phyloP scores from a whole-genome alignment of 2,113 vertebrate species.

The Calyptomena viridis region DNA sequence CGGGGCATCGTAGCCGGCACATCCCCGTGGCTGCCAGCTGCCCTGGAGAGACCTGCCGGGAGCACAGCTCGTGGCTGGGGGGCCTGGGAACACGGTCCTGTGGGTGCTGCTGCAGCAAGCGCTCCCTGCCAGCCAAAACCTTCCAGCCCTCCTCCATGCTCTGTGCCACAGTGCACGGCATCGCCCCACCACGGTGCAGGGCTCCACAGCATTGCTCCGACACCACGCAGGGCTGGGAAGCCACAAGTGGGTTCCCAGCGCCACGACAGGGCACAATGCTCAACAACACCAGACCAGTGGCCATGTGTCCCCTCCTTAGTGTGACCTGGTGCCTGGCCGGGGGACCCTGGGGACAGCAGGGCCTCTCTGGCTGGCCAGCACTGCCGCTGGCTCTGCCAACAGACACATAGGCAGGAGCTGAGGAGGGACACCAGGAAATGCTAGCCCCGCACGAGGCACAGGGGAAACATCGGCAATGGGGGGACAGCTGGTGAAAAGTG shows the following conservation, averaged over 20 bases:
- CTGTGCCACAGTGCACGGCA: neutral
- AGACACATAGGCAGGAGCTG: neutral
- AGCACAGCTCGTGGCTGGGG: neutral
- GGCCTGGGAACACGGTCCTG: neutral
- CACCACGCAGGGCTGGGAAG: neutral
- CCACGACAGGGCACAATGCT: neutral
- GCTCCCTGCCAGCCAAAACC: rapidly evolving
- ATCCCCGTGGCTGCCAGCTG: neutral
- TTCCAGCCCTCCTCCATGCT: neutral
- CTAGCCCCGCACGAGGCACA: neutral
- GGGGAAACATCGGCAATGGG: neutral
- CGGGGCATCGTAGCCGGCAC: rapidly evolving
- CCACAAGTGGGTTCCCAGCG: neutral
- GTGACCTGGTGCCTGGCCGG: neutral
- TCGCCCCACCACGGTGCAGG: too few relatives aligned
- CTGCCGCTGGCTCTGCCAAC: neutral
- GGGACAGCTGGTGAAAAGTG: neutral
- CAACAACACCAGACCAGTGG: neutral
- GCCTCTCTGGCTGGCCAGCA: neutral
- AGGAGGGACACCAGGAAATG: neutral
- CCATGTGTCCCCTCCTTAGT: rapidly evolving
- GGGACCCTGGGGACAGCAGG: neutral
- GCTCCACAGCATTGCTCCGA: neutral
- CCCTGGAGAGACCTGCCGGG: neutral
- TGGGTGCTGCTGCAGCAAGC: neutral